Percentiles rank a stretch among this genome's conserved stretches.
Conservation (phyloP, 2,888 invertebrate species). For the Drosophila rubida region DNA sequence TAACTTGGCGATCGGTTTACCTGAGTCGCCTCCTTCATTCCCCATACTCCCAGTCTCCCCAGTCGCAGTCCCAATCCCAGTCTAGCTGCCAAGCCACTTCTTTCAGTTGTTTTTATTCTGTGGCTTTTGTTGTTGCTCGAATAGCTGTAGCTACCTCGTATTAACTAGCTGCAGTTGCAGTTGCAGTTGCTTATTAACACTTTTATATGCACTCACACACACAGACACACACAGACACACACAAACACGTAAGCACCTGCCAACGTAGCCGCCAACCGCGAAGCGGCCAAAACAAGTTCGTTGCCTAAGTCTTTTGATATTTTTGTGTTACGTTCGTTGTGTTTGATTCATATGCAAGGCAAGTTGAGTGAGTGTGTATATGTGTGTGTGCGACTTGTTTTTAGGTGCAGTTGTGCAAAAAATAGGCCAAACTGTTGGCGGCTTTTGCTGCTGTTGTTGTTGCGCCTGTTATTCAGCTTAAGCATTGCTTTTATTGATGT, state of each 20-base stretch:
- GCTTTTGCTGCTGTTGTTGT: conserved; percentile 52
- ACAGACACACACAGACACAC: conserved; percentile 32
- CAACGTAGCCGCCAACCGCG: conserved; percentile 38
- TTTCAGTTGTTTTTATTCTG: conserved; percentile 22
- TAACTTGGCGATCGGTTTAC: conserved; percentile 57
- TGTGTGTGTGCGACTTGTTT: conserved; percentile 45
- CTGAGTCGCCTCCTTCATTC: conserved; percentile 14
- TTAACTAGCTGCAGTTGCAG: conserved; percentile 77
- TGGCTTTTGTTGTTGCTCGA: conserved; percentile 40
- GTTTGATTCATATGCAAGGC: conserved; percentile 58
- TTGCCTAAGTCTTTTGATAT: conserved; percentile 73
- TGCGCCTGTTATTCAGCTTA: conserved; percentile 46
- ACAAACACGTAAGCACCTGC: conserved; percentile 39
- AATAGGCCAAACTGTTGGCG: conserved; percentile 76
- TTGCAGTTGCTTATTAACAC: conserved; percentile 78
- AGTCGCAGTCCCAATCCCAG: conserved; percentile 34
- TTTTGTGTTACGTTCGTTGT: conserved; percentile 56
- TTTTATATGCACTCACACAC: conserved; percentile 52
- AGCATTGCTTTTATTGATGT: conserved; percentile 40
- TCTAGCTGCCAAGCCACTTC: conserved; percentile 52
- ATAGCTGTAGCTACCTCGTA: conserved; percentile 64
- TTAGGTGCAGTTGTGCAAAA: conserved; percentile 65
- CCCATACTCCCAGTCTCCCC: conserved; percentile 7
- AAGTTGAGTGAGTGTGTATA: conserved; percentile 25
- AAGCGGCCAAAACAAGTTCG: conserved; percentile 67